phyloP scores from a whole-genome alignment of 2,113 vertebrate species.

The Murina feae region DNA sequence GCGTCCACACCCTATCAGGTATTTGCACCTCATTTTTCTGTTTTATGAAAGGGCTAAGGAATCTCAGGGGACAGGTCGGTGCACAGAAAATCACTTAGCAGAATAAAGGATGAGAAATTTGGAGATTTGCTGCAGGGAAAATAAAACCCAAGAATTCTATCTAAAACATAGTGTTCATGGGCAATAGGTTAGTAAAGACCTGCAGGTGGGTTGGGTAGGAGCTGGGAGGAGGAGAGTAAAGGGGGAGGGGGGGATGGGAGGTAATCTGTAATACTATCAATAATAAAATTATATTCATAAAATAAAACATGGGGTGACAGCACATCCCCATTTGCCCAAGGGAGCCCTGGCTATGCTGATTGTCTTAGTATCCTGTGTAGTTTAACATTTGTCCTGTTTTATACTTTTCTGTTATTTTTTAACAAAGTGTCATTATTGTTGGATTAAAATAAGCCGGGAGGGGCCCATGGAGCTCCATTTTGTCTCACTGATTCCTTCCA shows the following conservation, averaged over 20 bases:
- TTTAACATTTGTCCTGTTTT: background rate
- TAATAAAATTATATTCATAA: too few species aligned
- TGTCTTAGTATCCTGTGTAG: background rate
- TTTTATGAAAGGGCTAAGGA: background rate
- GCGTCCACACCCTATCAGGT: background rate
- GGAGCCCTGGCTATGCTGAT: background rate
- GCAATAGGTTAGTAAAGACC: too few species aligned
- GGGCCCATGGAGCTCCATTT: background rate
- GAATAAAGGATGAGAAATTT: background rate
- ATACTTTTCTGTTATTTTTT: constrained; percentile 3
- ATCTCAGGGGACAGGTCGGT: background rate
- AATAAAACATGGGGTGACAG: background rate
- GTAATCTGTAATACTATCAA: too few species aligned
- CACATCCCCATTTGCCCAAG: background rate
- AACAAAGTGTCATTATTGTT: background rate
- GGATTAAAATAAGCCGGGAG: background rate
- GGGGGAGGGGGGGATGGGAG: too few species aligned
- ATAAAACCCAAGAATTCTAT: background rate
- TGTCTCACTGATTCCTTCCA: background rate
- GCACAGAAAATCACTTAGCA: background rate
- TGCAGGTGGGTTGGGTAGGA: too few species aligned
- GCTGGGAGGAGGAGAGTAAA: too few species aligned
- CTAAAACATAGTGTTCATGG: too few species aligned
- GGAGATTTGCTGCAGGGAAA: background rate
- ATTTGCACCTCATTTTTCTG: background rate